Conservation (phyloP, 2,888 invertebrate species). For the Griposia aprilina region DNA sequence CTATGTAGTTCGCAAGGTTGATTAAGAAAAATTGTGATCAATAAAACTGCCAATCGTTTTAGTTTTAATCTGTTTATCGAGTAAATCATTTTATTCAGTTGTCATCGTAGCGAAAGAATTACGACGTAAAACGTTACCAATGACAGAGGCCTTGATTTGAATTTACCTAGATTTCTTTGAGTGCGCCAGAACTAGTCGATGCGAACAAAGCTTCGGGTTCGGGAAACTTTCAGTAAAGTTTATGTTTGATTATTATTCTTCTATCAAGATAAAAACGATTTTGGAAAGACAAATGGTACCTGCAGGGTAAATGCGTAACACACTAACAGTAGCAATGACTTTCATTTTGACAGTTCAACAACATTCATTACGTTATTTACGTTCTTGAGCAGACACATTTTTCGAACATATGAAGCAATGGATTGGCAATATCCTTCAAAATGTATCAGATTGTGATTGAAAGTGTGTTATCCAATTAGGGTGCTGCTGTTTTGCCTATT, state of each 20-base stretch:
- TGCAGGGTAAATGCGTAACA: neutral
- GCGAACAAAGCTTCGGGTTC: neutral
- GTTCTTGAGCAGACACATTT: no score
- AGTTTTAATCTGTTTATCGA: constrained; percentile 14
- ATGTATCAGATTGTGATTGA: no score
- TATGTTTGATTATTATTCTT: neutral
- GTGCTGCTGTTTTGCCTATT: no score
- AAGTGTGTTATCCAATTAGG: no score
- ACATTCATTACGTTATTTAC: no score
- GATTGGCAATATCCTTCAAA: no score
- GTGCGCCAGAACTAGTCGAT: neutral
- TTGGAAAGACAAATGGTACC: neutral
- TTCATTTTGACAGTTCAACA: no score
- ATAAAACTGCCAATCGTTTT: constrained; percentile 31
- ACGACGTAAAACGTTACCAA: constrained; percentile 1
- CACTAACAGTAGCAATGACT: neutral
- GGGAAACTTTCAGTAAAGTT: neutral
- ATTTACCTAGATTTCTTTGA: neutral
- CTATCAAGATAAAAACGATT: neutral
- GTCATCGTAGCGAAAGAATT: constrained; percentile 4
- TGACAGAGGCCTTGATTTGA: neutral
- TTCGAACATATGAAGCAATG: no score
- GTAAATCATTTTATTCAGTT: constrained; percentile 32
- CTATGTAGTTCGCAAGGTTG: constrained; percentile 37
- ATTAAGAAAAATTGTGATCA: constrained; percentile 17